A percentile compares a stretch with the other conserved stretches of the same genome.
phyloP scores from a whole-genome alignment of 2,797 vertebrate genomes.

The Chelidonichthys spinosus region DNA sequence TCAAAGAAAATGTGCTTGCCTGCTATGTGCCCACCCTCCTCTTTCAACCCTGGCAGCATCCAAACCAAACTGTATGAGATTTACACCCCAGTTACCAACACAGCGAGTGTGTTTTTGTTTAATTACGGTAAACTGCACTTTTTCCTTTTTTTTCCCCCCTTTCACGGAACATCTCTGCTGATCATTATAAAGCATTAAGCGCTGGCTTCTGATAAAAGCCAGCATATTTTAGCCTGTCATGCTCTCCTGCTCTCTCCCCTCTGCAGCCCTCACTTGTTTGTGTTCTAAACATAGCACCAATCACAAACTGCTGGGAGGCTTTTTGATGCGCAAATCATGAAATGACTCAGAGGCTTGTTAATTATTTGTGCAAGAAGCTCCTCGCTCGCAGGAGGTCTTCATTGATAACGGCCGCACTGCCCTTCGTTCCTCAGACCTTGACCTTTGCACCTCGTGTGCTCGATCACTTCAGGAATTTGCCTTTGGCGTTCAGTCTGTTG shows the following conservation, averaged over 20 bases:
- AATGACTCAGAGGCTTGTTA: slow-evolving; percentile 64
- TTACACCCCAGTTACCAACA: slow-evolving; percentile 42
- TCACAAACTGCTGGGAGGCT: slow-evolving; percentile 43
- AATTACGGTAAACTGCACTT: slow-evolving; percentile 28
- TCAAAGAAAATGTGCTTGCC: slow-evolving; percentile 69
- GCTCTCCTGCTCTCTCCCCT: slow-evolving; percentile 12
- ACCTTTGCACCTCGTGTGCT: slow-evolving; percentile 73
- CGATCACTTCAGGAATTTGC: slow-evolving; percentile 76
- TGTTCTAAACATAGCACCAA: slow-evolving; percentile 49
- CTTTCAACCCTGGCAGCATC: slow-evolving; percentile 41
- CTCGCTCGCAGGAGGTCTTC: slow-evolving; percentile 67
- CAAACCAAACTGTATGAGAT: slow-evolving; percentile 29
- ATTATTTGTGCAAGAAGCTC: slow-evolving; percentile 72
- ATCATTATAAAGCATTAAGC: slow-evolving; percentile 39
- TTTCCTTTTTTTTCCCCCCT: background rate
- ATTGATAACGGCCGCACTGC: slow-evolving; percentile 74
- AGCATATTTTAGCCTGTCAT: slow-evolving; percentile 40
- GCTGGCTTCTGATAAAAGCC: slow-evolving; percentile 36
- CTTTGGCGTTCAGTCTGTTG: slow-evolving; percentile 52
- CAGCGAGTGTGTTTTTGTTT: slow-evolving; percentile 21
- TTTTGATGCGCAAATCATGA: slow-evolving; percentile 27
- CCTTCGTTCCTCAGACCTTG: slow-evolving; percentile 78
- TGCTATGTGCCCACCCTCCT: slow-evolving; percentile 43
- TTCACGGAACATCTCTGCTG: slow-evolving; percentile 31
- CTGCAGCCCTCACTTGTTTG: slow-evolving; percentile 45